These are phyloP conservation scores for Blera fallax DNA, from an alignment of 2,888 invertebrate species.

Conservation along the genomic window DNA sequence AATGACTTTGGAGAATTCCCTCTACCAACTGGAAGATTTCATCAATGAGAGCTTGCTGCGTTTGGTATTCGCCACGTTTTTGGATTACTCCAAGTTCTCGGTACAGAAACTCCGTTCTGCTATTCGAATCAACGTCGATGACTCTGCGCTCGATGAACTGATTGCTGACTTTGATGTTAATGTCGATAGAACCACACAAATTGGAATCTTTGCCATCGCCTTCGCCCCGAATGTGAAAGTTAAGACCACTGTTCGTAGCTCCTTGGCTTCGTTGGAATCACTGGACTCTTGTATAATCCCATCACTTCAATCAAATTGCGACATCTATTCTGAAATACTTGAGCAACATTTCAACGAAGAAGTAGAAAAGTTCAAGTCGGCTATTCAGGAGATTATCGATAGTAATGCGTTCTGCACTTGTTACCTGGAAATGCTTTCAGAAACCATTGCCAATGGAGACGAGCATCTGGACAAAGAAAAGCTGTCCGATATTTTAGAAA, in stretches of 20 bases:
- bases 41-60: constrained; percentile 79
- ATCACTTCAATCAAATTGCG: constrained; percentile 76
- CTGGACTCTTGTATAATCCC: constrained; percentile 80
- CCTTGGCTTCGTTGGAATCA: constrained; percentile 80
- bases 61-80: constrained; percentile 78
- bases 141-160: constrained; percentile 76
- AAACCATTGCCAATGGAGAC: constrained; percentile 74
- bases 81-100: constrained; percentile 78
- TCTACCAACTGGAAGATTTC: constrained; percentile 79
- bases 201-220: constrained; percentile 80
- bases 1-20: constrained; percentile 77
- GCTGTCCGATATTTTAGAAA: constrained; percentile 76
- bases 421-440: constrained; percentile 77
- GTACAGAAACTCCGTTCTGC: constrained; percentile 77
- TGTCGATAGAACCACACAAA: constrained; percentile 80
- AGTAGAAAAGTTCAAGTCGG: constrained; percentile 76
- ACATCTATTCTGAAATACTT: constrained; percentile 77
- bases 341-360: constrained; percentile 81
- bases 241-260: constrained; percentile 78
- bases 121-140: constrained; percentile 73
- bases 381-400: constrained; percentile 79
- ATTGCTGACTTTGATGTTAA: constrained; percentile 81
- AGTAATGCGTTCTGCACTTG: constrained; percentile 77
- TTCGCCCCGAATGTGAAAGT: constrained; percentile 78
- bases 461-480: constrained; percentile 75